Evolutionary conservation across 2,888 invertebrate species (phyloP).

Genomic region (Sinodicranocentrus sp.): DNA sequence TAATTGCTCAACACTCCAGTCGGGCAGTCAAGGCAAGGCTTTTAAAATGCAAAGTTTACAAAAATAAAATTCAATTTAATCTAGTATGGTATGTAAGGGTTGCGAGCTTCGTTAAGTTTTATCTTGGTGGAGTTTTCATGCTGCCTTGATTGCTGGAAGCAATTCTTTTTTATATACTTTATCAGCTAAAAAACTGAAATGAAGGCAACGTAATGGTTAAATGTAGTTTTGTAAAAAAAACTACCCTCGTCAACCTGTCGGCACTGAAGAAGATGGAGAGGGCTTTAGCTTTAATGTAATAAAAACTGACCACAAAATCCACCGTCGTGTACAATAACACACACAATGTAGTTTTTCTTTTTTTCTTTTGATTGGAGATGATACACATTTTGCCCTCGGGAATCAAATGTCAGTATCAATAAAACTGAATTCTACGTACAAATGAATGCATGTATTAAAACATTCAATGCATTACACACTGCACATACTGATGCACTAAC

Average conservation of each 20-base stretch:
- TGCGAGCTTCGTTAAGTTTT: too few species aligned
- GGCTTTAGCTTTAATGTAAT: constrained; percentile 37
- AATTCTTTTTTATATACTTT: background rate
- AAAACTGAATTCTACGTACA: constrained; percentile 16
- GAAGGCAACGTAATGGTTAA: background rate
- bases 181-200: background rate
- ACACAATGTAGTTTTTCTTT: constrained; percentile 19
- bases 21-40: too few species aligned
- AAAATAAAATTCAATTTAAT: too few species aligned
- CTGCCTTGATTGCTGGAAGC: constrained; percentile 7
- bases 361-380: constrained; percentile 31
- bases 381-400: constrained; percentile 47
- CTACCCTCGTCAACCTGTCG: constrained; percentile 49
- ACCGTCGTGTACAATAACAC: too few species aligned
- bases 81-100: too few species aligned
- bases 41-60: too few species aligned
- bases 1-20: too few species aligned
- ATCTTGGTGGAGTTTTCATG: background rate
- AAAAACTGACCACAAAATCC: constrained; percentile 51
- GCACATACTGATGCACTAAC: too few species aligned
- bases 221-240: background rate
- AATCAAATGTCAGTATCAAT: constrained; percentile 54
- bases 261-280: constrained; percentile 33
- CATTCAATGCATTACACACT: background rate
- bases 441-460: too few species aligned